A percentile compares a stretch with the other conserved stretches of the same genome.
Conservation (phyloP, 2,797 vertebrate species). For the Lycodopsis pacificus region DNA sequence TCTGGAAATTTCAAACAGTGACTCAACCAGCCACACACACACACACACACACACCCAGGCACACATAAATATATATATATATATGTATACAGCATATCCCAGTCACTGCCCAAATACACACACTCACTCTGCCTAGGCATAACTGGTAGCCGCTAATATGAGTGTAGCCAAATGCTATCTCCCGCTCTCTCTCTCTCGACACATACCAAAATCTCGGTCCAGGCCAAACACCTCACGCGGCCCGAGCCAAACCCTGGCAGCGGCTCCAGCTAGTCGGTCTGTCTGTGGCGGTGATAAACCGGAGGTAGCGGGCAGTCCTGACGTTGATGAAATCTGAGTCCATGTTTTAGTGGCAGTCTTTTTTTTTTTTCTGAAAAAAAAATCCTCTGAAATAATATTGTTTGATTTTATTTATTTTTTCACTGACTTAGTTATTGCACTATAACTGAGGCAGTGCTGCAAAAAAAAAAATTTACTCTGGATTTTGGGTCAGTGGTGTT, state of each 20-base stretch:
- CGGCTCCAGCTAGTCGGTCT: conserved; percentile 62
- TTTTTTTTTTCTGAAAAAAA: neutral
- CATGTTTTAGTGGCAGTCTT: conserved; percentile 12
- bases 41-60: neutral
- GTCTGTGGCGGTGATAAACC: conserved; percentile 61
- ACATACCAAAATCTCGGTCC: conserved; percentile 43
- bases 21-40: conserved; percentile 55
- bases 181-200: conserved; percentile 15
- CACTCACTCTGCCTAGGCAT: conserved; percentile 37
- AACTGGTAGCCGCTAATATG: conserved; percentile 46
- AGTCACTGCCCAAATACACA: conserved; percentile 57
- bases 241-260: conserved; percentile 73
- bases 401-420: neutral
- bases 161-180: conserved; percentile 66
- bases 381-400: neutral
- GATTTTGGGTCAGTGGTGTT: conserved; percentile 6
- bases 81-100: conserved; percentile 33
- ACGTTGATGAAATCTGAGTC: conserved; percentile 23
- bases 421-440: neutral
- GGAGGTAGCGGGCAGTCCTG: conserved; percentile 37
- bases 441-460: neutral
- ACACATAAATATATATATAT: neutral
- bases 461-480: neutral
- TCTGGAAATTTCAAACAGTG: conserved; percentile 78
- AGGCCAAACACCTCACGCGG: conserved; percentile 72